Conservation (phyloP, 1,140 invertebrate species). For the Drosophila carrolli region DNA sequence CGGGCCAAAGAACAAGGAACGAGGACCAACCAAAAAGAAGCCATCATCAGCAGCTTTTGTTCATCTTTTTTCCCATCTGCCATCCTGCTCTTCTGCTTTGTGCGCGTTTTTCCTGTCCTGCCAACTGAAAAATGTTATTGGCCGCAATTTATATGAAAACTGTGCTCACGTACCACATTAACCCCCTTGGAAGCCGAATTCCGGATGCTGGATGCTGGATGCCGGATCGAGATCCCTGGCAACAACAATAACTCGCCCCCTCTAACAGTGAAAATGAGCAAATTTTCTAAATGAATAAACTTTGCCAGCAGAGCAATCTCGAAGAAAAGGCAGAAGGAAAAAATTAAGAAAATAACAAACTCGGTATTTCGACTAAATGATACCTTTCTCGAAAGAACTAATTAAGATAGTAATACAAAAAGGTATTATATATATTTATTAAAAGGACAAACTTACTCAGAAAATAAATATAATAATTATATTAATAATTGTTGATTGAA, state of each 20-base stretch:
- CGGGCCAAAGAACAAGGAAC: conserved; percentile 28
- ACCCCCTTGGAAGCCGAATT: conserved; percentile 26
- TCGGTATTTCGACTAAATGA: conserved; percentile 4
- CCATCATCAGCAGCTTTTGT: conserved; percentile 82
- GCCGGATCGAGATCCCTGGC: conserved; percentile 15
- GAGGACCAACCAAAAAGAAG: conserved; percentile 57
- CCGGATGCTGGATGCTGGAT: conserved; percentile 8
- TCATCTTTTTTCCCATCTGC: conserved; percentile 56
- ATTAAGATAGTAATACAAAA: background rate
- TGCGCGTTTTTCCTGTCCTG: conserved; percentile 73
- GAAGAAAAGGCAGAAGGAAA: conserved; percentile 23
- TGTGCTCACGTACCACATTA: conserved; percentile 78
- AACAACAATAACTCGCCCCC: conserved; percentile 73
- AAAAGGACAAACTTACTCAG: too few species aligned
- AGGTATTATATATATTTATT: too few species aligned
- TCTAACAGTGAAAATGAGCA: conserved; percentile 67
- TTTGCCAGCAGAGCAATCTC: conserved; percentile 55
- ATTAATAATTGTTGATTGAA: too few species aligned
- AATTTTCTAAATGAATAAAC: conserved; percentile 80
- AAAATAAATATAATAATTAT: too few species aligned
- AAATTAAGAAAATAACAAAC: conserved; percentile 32
- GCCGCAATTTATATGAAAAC: conserved; percentile 82
- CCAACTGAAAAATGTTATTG: conserved; percentile 83
- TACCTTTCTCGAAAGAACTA: background rate
- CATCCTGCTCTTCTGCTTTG: conserved; percentile 66